Evolutionary conservation across 2,797 vertebrate species (phyloP).

Genomic region (Anguilla obscura): DNA sequence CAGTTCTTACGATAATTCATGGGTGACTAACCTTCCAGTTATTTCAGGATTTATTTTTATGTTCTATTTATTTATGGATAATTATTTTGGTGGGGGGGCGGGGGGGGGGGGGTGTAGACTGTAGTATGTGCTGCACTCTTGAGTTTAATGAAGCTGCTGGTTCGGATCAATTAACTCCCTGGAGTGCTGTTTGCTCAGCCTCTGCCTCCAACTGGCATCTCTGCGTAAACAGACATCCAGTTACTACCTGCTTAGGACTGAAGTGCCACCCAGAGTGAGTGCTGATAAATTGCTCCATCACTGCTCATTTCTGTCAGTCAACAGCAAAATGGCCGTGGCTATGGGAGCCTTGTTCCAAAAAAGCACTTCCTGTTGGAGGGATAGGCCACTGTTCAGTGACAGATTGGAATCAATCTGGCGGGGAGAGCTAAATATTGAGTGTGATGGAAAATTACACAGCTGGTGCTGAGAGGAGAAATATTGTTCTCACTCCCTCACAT

Average conservation of each 20-base stretch:
- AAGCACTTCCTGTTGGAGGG: slow-evolving; percentile 50
- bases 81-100: neutral
- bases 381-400: slow-evolving; percentile 48
- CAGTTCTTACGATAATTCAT: neutral
- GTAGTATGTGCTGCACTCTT: slow-evolving; percentile 39
- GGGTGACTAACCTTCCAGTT: neutral
- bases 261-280: slow-evolving; percentile 36
- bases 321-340: slow-evolving; percentile 49
- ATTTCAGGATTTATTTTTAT: neutral
- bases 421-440: slow-evolving; percentile 27
- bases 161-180: neutral
- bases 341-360: slow-evolving; percentile 47
- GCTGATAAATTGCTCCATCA: slow-evolving; percentile 55
- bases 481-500: slow-evolving; percentile 48
- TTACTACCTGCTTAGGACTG: neutral
- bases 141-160: slow-evolving; percentile 15
- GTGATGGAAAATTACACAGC: slow-evolving; percentile 50
- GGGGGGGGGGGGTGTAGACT: slow-evolving; percentile 41
- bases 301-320: slow-evolving; percentile 55
- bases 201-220: neutral
- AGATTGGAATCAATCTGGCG: slow-evolving; percentile 47
- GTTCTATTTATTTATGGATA: neutral
- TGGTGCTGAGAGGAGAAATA: slow-evolving; percentile 46
- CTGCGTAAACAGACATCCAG: neutral
- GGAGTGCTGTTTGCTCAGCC: neutral